Evolutionary conservation across 1,140 invertebrate genomes (phyloP), one percentile per base, ranked within the genome.

Genomic region (Ceratina australensis): DNA sequence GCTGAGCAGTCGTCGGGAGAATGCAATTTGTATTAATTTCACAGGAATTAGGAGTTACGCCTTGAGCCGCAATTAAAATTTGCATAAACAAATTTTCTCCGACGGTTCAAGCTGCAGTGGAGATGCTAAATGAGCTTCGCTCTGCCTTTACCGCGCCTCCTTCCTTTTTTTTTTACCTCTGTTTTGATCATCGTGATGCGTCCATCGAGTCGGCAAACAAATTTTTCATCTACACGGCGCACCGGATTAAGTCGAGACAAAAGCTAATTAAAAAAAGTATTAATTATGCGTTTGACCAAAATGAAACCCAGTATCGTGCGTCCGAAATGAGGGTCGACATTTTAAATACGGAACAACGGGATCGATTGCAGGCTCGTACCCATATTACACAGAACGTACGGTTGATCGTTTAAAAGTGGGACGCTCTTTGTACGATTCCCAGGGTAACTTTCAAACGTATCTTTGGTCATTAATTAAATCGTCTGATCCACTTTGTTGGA

Each of bases 11-110:
- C 72, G 57, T 56, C 65, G 68, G 61, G 64, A 33, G 72, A 86
- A 87, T 75, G 86, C 82, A 88, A 87, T 88, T 88, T 87, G 87
- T 87, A 88, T 87, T 87, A 88, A 88, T 88, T 88, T 87, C 85
- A 80, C 65, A 64, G 83, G 79, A 88, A 87, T 87, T 88, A 87
- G 83, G 80, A 88, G 85, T 88, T 87, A 87, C 80, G 81, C 78
- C 72, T 83, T 80, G 71, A 64, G 75, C 72, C 59, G 86, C 83
- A 88, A 87, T 88, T 88, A 88, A 88, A 87, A 88, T 88, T 88
- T 87, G 85, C 87, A 87, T 88, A 88, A 88, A 87, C 83, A 87
- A 88, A 88, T 88, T 87, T 82, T 80, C 22, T 75, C 47, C 68
- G 75, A 57, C 76, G 83, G 64, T 79, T 85, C 84, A 82, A 85